Base-by-base conservation (phyloP, 2,113 vertebrate genomes). In the Vombatus ursinus region DNA sequence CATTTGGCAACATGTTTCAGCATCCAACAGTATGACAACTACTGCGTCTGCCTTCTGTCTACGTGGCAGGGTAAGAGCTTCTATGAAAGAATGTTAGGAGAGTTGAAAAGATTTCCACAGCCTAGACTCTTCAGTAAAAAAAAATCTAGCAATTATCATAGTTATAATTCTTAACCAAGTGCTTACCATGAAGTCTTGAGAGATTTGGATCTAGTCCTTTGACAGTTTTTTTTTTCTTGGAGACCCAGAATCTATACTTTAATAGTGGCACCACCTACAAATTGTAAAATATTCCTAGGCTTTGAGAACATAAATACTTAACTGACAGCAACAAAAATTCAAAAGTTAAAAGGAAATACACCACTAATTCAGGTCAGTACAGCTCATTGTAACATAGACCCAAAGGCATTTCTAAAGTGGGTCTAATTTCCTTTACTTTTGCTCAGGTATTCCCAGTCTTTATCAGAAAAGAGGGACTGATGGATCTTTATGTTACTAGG, bases 1-100 rank as follows among this genome's bases (percentile, higher is more conserved):
- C 94, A n/a, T 52, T 90, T 91, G 37, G 77, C 19, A n/a, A 94
- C 90, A 92, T 93, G 51, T 37, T 92, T 89, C 50, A 77, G 31
- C 9, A 47, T 93, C 95, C 25, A 93, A 22, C 68, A 77, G n/a
- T 77, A 77, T 77, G 68, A 37, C 44, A 77, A n/a, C 68, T 77
- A 77, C 37, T 44, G 68, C 22, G 68, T 77, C 68, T 77, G n/a
- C 68, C 95, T 51, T 95, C 89, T 44, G 92, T 24, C 12, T 68
- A 50, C 50, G 44, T 52, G 89, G n/a, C 31, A 44, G 31, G 28
- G 22, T 50, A n/a, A 26, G 68, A 90, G 53, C 4, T 44, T 77
- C 16, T 8, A 77, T 44, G 68, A 44, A 44, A 77, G 16, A 77
- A 19, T 44, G 14, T 77, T 37, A 77, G n/a, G n/a, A 77, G 37